A percentile compares a stretch with the other conserved stretches of the same genome.
Conservation (phyloP, 2,888 invertebrate species). For the Ernsta delagoae region DNA sequence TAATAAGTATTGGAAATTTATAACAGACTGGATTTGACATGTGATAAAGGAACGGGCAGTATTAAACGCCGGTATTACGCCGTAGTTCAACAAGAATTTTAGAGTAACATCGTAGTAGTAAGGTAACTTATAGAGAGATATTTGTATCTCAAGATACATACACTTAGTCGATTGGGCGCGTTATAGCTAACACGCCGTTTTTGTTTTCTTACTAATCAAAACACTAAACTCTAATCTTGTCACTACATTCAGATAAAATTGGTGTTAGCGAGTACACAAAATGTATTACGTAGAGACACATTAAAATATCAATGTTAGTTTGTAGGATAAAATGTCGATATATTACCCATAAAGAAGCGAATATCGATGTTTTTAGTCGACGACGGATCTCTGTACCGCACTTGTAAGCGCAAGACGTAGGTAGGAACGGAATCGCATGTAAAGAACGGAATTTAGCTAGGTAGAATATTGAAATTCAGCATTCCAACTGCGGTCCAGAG, state of each 20-base stretch:
- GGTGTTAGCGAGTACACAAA: constrained; percentile 50
- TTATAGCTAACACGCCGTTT: constrained; percentile 50
- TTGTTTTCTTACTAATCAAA: constrained; percentile 55
- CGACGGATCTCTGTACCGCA: constrained; percentile 55
- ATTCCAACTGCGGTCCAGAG: constrained; percentile 53
- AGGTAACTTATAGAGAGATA: constrained; percentile 12
- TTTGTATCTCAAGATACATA: constrained; percentile 30
- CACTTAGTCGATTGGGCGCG: constrained; percentile 45
- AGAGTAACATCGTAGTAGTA: constrained; percentile 14
- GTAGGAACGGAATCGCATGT: constrained; percentile 42
- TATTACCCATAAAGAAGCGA: constrained; percentile 14
- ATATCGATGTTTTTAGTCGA: constrained; percentile 45
- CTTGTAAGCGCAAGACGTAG: constrained; percentile 37
- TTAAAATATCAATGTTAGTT: constrained; percentile 44
- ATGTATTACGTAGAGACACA: constrained; percentile 1
- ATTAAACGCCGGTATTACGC: constrained; percentile 39
- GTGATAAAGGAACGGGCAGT: constrained; percentile 56
- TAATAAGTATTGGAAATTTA: constrained; percentile 28
- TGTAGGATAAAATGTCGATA: constrained; percentile 49
- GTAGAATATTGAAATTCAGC: constrained; percentile 46
- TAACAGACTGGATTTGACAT: constrained; percentile 45
- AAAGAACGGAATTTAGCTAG: constrained; percentile 47
- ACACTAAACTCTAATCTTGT: constrained; percentile 42
- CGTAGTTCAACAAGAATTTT: constrained; percentile 30
- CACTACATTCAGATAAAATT: constrained; percentile 20